These are phyloP conservation scores for Pseudomyrmex concolor DNA, from an alignment of 1,140 invertebrate species.

Conservation along the genomic window DNA sequence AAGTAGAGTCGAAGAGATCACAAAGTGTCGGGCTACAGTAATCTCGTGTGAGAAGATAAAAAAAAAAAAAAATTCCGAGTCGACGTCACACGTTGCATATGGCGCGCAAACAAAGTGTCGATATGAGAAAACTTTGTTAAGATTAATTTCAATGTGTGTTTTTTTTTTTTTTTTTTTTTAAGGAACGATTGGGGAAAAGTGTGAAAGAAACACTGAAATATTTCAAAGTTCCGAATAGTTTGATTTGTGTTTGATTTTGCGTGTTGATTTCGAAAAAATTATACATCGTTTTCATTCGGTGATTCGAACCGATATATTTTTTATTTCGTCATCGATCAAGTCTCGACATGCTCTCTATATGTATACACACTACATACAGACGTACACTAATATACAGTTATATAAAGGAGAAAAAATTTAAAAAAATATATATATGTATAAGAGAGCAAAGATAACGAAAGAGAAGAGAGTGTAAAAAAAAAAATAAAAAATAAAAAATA, in stretches of 20 bases:
- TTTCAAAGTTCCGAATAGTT: conserved; percentile 45
- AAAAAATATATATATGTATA: background rate
- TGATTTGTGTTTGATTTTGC: conserved; percentile 21
- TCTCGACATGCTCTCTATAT: conserved; percentile 79
- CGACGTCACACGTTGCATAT: background rate
- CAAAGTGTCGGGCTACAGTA: conserved; percentile 3
- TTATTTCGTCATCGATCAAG: conserved; percentile 67
- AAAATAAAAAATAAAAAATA: conserved; percentile 13
- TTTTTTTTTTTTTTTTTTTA: no score
- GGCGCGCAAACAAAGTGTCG: background rate
- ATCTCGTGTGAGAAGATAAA: conserved; percentile 2
- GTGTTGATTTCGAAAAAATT: conserved; percentile 8
- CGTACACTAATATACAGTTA: conserved; percentile 58
- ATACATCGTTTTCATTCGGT: background rate
- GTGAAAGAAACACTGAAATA: conserved; percentile 43
- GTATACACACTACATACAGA: conserved; percentile 78
- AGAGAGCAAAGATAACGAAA: background rate
- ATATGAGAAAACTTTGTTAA: background rate
- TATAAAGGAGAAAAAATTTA: conserved; percentile 14
- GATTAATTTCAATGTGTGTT: no score
- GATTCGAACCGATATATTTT: conserved; percentile 59
- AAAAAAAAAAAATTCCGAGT: background rate
- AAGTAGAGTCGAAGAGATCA: conserved; percentile 62
- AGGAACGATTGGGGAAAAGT: no score
- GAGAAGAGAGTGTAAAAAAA: background rate